Base-by-base conservation (phyloP, 2,113 vertebrate genomes). In the Labrus mixtus region DNA sequence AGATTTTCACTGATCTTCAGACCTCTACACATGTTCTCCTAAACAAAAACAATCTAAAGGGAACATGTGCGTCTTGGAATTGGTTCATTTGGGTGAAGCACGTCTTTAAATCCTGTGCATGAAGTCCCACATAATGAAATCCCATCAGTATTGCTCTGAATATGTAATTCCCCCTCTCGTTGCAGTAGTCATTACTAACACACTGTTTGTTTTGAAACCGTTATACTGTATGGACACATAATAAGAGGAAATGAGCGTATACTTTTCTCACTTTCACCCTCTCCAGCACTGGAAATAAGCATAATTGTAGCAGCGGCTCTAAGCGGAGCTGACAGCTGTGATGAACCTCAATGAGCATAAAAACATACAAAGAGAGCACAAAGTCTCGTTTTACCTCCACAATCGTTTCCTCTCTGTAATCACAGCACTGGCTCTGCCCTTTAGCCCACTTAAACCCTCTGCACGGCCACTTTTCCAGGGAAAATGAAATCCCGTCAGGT, bases 161-260 rank as follows among this genome's bases (percentile, higher is more conserved):
- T 78, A 48, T 77, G 66, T 43, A 39, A 22, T 69, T 15, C 50
- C 50, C 53, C 13, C 67, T 70, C 67, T 50, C 67, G 64, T 63
- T 63, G 81, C 78, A 82, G 82, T 77, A 71, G 84, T 89, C 81
- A 83, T 89, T 77, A 80, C 77, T 66, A 73, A 77, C 79, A 68
- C 19, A 57, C 59, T 81, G 87, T 86, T 90, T 89, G 75, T 87
- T 90, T 88, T 87, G 88, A 87, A 91, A 90, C 23, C 46, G 78
- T 87, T 89, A 86, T 73, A 84, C 79, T 78, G 45, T 62, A 80
- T 71, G 78, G 67, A 68, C 77, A 75, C 74, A 85, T 89, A 91
- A 89, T 88, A 82, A 83, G 81, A 80, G 91, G 89, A 91, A 92
- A 91, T 91, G 85, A 90, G 78, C 53, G 15, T 85, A 69, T 83